Base-by-base conservation (phyloP, 2,888 invertebrate species). In the Tachina lurida region DNA sequence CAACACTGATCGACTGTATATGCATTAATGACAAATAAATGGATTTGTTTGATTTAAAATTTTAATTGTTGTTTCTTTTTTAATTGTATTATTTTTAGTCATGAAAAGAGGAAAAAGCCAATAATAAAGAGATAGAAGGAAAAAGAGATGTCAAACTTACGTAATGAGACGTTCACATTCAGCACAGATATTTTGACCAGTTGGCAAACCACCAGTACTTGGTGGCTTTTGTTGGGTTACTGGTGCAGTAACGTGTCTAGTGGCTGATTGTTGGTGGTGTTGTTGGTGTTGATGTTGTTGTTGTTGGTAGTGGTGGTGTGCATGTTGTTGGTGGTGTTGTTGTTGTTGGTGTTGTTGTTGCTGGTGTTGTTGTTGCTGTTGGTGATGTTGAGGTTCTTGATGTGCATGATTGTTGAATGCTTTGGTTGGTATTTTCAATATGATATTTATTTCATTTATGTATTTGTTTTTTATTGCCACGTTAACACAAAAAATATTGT, bases 111-210 rank as follows among this genome's bases (percentile, higher is more conserved):
- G 63, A 17, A 63, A n/a, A 31, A 17, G 49, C 31, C 5, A 31
- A 49, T 9, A 39, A 12, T 49, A 52, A 22, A 10, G 12, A 22
- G 9, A 41, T 15, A 22, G 9, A 9, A 63, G 15, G 39, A 9
- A 45, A 19, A 39, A 54, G 39, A 77, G 15, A 73, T 47, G 43
- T 17, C 52, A 10, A 49, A 91, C 98, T 97, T 96, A 99, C 98
- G 98, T 97, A 94, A 99, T 98, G 92, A 98, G 96, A 91, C 98
- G 96, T 93, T 98, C 98, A 95, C 99, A 99, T 92, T 98, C 98
- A 89, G 97, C 97, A 95, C 99, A 99, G 93, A 98, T 96, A 94
- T 97, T 98, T 94, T 97, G 97, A 91, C 97, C 96, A 89, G 97
- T 95, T 89, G 96, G 96, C 90, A 97, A 94, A 91, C 96, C 96